Evolutionary conservation across 1,140 invertebrate genomes (phyloP).

Genomic region (Aphelinus atriplicis): DNA sequence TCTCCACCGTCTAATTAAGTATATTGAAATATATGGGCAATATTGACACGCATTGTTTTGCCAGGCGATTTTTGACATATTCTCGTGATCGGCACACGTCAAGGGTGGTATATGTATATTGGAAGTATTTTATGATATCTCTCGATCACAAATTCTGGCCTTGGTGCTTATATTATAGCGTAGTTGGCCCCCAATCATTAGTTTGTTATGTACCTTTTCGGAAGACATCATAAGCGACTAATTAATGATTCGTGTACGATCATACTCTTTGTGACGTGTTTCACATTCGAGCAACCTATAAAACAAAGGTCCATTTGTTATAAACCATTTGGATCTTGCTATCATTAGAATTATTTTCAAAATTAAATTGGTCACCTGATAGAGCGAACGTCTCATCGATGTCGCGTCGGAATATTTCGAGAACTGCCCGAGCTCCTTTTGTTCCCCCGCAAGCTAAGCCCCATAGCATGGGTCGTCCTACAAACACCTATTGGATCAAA

Average conservation of each 20-base stretch:
- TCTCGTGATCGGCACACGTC: too few species aligned
- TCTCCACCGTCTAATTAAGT: too few species aligned
- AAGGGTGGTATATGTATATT: too few species aligned
- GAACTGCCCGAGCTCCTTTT: slow-evolving; percentile 78
- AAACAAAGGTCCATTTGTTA: not conserved
- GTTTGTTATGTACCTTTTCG: too few species aligned
- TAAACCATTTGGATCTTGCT: not conserved
- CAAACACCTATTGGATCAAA: slow-evolving; percentile 73
- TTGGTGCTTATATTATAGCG: too few species aligned
- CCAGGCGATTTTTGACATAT: too few species aligned
- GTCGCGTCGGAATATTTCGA: slow-evolving; percentile 81
- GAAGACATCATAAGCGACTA: slow-evolving; percentile 43
- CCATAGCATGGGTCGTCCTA: slow-evolving; percentile 90
- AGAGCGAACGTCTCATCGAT: slow-evolving; percentile 81
- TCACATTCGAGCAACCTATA: slow-evolving; percentile 65
- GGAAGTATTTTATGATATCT: too few species aligned
- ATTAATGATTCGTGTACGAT: slow-evolving; percentile 75
- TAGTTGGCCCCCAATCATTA: too few species aligned
- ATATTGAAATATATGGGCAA: too few species aligned
- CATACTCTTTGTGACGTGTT: slow-evolving; percentile 73
- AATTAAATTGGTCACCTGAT: slow-evolving; percentile 62
- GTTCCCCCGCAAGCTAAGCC: slow-evolving; percentile 83
- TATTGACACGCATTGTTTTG: too few species aligned
- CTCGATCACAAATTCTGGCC: too few species aligned
- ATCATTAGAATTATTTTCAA: not conserved